Evolutionary conservation across 2,888 invertebrate genomes (phyloP).

Genomic region (Latrodectus elegans): DNA sequence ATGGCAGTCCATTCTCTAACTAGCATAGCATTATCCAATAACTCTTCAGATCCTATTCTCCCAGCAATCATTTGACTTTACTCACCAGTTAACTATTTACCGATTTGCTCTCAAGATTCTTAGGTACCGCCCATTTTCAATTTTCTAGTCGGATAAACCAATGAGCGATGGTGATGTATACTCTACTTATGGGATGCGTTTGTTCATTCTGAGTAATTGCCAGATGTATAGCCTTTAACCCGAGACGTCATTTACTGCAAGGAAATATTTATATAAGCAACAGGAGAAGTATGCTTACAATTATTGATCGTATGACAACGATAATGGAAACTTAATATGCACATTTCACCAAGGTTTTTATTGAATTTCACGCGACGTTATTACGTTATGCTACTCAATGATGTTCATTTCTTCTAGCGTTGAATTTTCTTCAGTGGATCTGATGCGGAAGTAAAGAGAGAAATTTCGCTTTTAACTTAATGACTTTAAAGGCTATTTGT

Average conservation of each 20-base stretch:
- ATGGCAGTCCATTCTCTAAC: not conserved
- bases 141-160: slow-evolving; percentile 41
- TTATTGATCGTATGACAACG: slow-evolving; percentile 3
- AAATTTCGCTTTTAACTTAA: not conserved
- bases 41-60: slow-evolving; percentile 8
- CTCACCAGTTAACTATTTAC: slow-evolving; percentile 16
- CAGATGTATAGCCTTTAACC: slow-evolving; percentile 18
- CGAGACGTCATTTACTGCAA: slow-evolving; percentile 31
- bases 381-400: slow-evolving; percentile 27
- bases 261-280: slow-evolving; percentile 53
- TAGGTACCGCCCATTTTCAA: slow-evolving; percentile 28
- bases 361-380: slow-evolving; percentile 38
- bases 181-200: slow-evolving; percentile 19
- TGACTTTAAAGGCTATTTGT: not conserved
- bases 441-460: not conserved
- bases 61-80: slow-evolving; percentile 26
- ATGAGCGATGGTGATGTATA: slow-evolving; percentile 36
- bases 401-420: slow-evolving; percentile 2
- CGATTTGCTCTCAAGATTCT: not conserved
- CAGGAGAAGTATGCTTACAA: not conserved
- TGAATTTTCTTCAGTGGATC: no score
- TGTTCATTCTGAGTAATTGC: slow-evolving; percentile 49
- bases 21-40: slow-evolving; percentile 30
- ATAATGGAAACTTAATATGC: slow-evolving; percentile 43
- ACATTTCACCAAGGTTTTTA: slow-evolving; percentile 22